phyloP scores from a whole-genome alignment of 2,113 vertebrate genomes.

The Pionites leucogaster region DNA sequence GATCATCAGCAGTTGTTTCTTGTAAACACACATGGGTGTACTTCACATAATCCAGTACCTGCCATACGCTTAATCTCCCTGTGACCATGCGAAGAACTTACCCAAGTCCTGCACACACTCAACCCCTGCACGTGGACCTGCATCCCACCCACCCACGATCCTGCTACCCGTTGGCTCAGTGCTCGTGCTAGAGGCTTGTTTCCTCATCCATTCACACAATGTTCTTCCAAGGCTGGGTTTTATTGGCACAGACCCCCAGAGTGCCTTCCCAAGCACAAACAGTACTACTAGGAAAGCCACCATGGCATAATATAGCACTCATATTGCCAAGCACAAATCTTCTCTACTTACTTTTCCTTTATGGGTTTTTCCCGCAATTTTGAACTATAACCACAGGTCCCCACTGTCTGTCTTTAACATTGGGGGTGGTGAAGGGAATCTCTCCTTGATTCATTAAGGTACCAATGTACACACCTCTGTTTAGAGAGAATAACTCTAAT shows the following conservation, averaged over 20 bases:
- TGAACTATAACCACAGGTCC: neutral
- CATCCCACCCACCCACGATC: neutral
- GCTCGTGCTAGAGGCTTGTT: neutral
- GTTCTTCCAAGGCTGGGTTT: conserved; percentile 26
- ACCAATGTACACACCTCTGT: neutral
- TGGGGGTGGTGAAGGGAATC: neutral
- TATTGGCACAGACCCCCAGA: conserved; percentile 5
- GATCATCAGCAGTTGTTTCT: neutral
- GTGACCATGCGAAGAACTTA: neutral
- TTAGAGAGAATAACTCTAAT: neutral
- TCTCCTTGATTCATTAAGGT: neutral
- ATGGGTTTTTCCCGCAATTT: neutral
- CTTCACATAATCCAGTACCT: neutral
- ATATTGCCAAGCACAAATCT: neutral
- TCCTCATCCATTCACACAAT: neutral
- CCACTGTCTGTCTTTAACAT: neutral
- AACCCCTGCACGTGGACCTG: neutral
- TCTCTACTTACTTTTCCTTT: neutral
- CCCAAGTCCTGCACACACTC: neutral
- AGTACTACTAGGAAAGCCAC: neutral
- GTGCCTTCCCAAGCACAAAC: neutral
- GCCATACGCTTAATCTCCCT: neutral
- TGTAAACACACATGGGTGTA: neutral
- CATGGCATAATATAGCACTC: neutral
- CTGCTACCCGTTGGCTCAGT: neutral